A percentile compares a stretch with the other conserved stretches of the same genome.
Evolutionary conservation across 2,113 vertebrate genomes (phyloP).

Genomic region (Anguilla rostrata): DNA sequence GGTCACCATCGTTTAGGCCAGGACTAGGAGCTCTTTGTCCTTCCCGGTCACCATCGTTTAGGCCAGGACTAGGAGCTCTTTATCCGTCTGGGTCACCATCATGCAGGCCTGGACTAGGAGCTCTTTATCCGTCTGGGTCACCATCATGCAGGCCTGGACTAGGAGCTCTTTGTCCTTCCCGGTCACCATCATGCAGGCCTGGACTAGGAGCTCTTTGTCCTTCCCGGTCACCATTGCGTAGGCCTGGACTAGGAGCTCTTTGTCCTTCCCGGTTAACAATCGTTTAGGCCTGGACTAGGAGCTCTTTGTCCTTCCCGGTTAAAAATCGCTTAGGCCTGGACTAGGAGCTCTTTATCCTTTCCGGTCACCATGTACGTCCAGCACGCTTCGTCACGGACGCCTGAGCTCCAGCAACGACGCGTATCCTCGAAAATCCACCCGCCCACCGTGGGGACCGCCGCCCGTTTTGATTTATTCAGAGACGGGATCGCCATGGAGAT

Average conservation of each 20-base stretch:
- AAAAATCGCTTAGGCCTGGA: too few species aligned
- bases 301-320: too few species aligned
- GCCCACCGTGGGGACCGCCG: not conserved
- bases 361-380: not conserved
- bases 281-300: too few species aligned
- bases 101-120: not conserved
- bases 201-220: not conserved
- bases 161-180: not conserved
- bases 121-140: too few species aligned
- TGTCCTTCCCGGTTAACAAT: too few species aligned
- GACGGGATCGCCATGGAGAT: slow-evolving; percentile 4
- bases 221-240: too few species aligned
- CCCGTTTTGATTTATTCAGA: slow-evolving; percentile 13
- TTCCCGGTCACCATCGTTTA: too few species aligned
- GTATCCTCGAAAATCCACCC: slow-evolving; percentile 16
- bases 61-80: not conserved
- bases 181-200: not conserved
- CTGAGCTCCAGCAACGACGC: slow-evolving; percentile 35
- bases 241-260: too few species aligned
- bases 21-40: not conserved
- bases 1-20: not conserved
- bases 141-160: too few species aligned
- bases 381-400: slow-evolving; percentile 35
- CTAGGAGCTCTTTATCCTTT: too few species aligned
- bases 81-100: not conserved